Evolutionary conservation across 2,113 vertebrate genomes (phyloP).

Genomic region (Monarcha castaneiventris): DNA sequence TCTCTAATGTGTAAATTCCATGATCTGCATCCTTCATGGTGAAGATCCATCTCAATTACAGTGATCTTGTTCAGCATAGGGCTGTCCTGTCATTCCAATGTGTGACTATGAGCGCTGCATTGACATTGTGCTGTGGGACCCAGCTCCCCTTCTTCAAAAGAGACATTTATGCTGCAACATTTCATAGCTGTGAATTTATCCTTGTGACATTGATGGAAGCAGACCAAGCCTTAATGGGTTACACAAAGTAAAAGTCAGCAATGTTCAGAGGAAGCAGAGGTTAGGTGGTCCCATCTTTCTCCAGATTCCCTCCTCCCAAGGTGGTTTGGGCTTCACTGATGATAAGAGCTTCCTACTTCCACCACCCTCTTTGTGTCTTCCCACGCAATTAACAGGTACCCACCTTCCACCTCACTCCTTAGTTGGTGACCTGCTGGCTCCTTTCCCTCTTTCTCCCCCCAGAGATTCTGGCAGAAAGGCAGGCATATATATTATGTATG

Average conservation of each 20-base stretch:
- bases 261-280: neutral
- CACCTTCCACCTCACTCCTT: neutral
- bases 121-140: neutral
- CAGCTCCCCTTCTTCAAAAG: neutral
- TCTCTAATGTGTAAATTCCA: accelerated
- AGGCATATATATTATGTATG: neutral
- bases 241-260: neutral
- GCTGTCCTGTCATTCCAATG: neutral
- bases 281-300: neutral
- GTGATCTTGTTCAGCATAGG: accelerated
- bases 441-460: neutral
- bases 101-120: accelerated
- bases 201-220: neutral
- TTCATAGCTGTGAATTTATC: neutral
- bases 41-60: neutral
- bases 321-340: neutral
- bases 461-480: neutral
- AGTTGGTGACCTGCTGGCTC: neutral
- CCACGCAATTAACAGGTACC: neutral
- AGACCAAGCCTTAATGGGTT: neutral
- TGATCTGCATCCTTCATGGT: neutral
- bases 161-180: neutral
- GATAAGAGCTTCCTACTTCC: neutral
- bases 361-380: neutral
- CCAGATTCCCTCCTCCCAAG: neutral